phyloP scores from a whole-genome alignment of 2,888 invertebrate species.

The Allacma fusca region DNA sequence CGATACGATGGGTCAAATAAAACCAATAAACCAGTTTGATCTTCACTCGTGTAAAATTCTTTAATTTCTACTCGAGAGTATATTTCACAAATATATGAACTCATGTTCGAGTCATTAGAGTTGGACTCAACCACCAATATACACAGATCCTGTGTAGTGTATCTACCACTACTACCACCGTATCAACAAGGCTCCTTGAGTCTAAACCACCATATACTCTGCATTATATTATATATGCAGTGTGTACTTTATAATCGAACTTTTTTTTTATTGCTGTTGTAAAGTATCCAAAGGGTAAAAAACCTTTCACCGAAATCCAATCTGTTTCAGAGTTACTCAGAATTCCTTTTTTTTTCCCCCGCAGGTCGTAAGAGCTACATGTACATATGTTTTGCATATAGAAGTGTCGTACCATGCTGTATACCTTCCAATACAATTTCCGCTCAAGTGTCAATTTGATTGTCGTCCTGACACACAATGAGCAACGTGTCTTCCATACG shows the following conservation, averaged over 20 bases:
- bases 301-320: slow-evolving; percentile 23
- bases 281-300: slow-evolving; percentile 10
- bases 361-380: neutral
- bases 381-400: no score
- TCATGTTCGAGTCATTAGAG: neutral
- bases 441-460: slow-evolving; percentile 17
- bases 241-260: neutral
- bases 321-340: neutral
- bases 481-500: no score
- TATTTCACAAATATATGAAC: neutral
- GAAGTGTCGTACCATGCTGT: neutral
- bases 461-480: no score
- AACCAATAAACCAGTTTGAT: slow-evolving; percentile 47
- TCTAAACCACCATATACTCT: neutral
- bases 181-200: neutral
- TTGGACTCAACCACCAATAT: neutral
- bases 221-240: neutral
- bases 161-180: neutral
- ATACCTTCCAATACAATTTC: neutral
- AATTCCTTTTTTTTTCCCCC: neutral
- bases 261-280: neutral
- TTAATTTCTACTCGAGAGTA: neutral
- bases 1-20: slow-evolving; percentile 43
- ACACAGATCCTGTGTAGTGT: no score
- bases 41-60: slow-evolving; percentile 32